A percentile compares a stretch with the other conserved stretches of the same genome.
Conservation (phyloP, 2,113 vertebrate genomes). For the Noctilio leporinus region DNA sequence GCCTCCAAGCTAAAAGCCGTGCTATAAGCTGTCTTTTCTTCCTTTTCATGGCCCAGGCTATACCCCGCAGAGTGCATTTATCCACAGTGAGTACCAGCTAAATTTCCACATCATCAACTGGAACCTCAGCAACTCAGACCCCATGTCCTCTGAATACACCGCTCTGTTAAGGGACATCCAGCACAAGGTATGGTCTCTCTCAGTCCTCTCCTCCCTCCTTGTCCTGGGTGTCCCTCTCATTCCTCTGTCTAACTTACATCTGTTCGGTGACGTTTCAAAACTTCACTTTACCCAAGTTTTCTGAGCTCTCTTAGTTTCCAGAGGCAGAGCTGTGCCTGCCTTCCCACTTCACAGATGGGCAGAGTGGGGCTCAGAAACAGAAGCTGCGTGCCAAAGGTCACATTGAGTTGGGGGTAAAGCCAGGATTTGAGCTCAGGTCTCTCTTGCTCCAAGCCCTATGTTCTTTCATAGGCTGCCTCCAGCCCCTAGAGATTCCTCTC, state of each 20-base stretch:
- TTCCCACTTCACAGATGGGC: background rate
- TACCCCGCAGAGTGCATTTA: background rate
- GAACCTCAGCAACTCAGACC: slow-evolving; percentile 69
- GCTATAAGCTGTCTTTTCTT: background rate
- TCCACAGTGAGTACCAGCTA: slow-evolving; percentile 63
- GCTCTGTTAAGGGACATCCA: slow-evolving; percentile 63
- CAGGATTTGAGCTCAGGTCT: background rate
- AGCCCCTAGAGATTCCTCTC: background rate
- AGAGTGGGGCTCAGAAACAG: background rate
- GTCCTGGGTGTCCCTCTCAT: background rate
- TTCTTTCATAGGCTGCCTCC: background rate
- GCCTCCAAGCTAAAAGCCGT: background rate
- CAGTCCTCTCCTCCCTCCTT: background rate
- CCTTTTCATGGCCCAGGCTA: background rate
- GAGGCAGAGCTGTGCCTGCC: background rate
- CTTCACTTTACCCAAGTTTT: background rate
- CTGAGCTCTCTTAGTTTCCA: background rate
- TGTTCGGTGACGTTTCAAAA: background rate
- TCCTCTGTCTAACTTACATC: background rate
- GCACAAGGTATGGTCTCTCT: slow-evolving; percentile 68
- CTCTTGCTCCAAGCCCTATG: background rate
- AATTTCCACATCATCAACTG: slow-evolving; percentile 76
- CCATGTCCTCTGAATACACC: slow-evolving; percentile 65
- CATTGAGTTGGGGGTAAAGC: background rate
- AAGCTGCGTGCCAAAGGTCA: background rate